These are phyloP conservation scores for Micronycteris hirsuta DNA, from an alignment of 2,113 vertebrate genomes.

Conservation along the genomic window DNA sequence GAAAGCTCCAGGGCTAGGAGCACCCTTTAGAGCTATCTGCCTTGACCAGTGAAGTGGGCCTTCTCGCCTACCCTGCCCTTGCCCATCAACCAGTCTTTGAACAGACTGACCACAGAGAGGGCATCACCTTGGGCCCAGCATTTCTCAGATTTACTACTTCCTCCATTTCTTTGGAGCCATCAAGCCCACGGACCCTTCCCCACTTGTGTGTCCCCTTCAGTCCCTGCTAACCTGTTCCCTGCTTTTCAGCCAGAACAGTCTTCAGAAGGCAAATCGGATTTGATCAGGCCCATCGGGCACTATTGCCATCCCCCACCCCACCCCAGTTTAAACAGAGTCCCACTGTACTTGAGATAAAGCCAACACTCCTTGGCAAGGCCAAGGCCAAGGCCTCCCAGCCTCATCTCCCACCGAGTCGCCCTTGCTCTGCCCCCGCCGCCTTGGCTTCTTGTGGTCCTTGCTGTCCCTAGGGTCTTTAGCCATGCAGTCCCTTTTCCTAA, in stretches of 20 bases:
- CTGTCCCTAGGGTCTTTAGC: not conserved
- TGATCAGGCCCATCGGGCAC: not conserved
- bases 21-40: not conserved
- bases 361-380: not conserved
- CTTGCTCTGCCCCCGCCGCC: not conserved
- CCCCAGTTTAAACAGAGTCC: not conserved
- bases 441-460: not conserved
- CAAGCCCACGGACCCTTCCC: not conserved
- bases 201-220: no score
- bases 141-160: not conserved
- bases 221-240: not conserved
- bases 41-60: not conserved
- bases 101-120: not conserved
- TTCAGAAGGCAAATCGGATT: not conserved
- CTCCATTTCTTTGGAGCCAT: not conserved
- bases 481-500: not conserved
- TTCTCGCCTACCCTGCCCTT: not conserved
- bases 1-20: not conserved
- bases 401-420: not conserved
- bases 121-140: not conserved
- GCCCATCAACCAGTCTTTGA: not conserved
- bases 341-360: not conserved
- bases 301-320: not conserved
- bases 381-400: not conserved
- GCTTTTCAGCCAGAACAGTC: not conserved